A percentile compares a stretch with the other conserved stretches of the same genome.
These are phyloP conservation scores for Globicephala melas DNA, from an alignment of 2,113 vertebrate genomes.

Conservation along the genomic window DNA sequence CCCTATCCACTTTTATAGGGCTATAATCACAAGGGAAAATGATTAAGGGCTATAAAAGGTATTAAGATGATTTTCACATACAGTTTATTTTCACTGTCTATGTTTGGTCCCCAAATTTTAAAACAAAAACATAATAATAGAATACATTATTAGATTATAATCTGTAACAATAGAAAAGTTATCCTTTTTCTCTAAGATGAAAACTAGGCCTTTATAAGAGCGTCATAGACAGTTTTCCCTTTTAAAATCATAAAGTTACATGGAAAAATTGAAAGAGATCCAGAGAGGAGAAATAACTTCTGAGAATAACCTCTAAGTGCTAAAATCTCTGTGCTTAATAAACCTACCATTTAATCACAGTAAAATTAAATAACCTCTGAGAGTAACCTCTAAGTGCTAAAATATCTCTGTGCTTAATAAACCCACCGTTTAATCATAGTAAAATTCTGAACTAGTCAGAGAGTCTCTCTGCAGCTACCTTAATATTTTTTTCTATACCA, in stretches of 20 bases:
- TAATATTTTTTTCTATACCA: not conserved
- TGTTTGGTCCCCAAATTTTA: not conserved
- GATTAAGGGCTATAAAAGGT: not conserved
- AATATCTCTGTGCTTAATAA: not conserved
- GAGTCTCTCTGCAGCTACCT: not conserved
- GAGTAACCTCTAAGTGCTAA: not conserved
- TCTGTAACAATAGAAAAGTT: not conserved
- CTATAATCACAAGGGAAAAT: not conserved
- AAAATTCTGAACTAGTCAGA: not conserved
- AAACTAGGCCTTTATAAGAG: not conserved
- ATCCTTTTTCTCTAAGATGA: not conserved
- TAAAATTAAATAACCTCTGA: not conserved
- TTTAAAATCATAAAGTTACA: conserved; percentile 2
- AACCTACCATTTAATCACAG: not conserved
- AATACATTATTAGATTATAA: conserved; percentile 7
- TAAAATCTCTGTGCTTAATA: not conserved
- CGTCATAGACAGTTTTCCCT: not conserved
- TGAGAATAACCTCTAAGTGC: not conserved
- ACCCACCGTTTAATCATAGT: not conserved
- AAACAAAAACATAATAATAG: conserved; percentile 6
- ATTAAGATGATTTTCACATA: not conserved
- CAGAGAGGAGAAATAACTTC: not conserved
- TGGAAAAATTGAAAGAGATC: not conserved
- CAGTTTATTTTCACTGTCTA: not conserved
- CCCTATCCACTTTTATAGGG: not conserved